Evolutionary conservation across 2,888 invertebrate genomes (phyloP), one percentile per base, ranked within the genome.

Genomic region (Strigamia crassipes): DNA sequence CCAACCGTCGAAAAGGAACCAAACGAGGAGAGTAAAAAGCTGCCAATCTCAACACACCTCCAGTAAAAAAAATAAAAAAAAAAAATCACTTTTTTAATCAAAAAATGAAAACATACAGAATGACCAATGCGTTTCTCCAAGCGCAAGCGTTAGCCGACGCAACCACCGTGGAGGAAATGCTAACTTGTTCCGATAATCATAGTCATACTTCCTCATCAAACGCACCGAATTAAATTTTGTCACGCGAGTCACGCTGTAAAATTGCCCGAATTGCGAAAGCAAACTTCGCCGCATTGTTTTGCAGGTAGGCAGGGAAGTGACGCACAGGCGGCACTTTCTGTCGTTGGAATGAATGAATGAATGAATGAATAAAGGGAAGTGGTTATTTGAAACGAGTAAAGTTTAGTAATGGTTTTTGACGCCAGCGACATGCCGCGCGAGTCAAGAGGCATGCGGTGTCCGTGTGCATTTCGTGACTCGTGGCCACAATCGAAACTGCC

Each of bases 401-500:
- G 18, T 18, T 15, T 51, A 27, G 27, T 27, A 18, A 61, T 61
- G 18, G 13, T 61, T 61, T 61, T 61, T 61, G 61, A 23, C 61
- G 61, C 46, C 61, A 23, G 61, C 5, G 6, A 18, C 61, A 61
- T 61, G 61, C 18, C 21, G 61, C 21, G 61, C 61, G 23, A 61
- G 61, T 61, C 61, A 61, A 61, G 61, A 61, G 61, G 61, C 61
- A 61, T 61, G 61, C 21, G 23, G 61, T 18, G 61, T 23, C 21
- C 9, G 61, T 18, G 61, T 61, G 61, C 61, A 61, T 61, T 61
- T 61, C 18, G 21, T 61, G 61, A 23, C 61, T 61, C 61, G 61
- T 61, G 61, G 61, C 61, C 61, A 21, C 61, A 61, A 61, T 61
- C 61, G 61, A 23, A 61, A 61, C 61, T 23, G 21, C 61, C 61